Percentiles rank a stretch among this genome's conserved stretches.
Evolutionary conservation across 2,797 vertebrate species (phyloP).

Genomic region (Crocodylus rhombifer): DNA sequence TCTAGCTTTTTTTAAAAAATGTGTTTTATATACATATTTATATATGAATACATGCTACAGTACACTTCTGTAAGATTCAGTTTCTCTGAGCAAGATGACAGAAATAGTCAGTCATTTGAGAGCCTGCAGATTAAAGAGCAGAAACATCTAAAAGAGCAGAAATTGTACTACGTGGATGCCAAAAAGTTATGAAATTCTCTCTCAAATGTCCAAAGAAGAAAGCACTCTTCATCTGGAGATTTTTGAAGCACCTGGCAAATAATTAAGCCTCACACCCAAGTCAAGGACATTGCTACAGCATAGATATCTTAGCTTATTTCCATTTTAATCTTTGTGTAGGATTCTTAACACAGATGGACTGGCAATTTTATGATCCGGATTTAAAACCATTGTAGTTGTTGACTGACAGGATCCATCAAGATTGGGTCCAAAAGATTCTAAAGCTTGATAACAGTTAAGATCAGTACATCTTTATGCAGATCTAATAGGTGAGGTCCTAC

Average conservation of each 20-base stretch:
- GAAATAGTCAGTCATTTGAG: slow-evolving; percentile 3
- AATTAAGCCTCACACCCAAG: not conserved
- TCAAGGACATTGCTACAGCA: not conserved
- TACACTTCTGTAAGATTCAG: not conserved
- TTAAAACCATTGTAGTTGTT: not conserved
- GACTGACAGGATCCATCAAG: not conserved
- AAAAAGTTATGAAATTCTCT: too few species aligned
- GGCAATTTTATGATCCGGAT: not conserved
- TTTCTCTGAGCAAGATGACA: not conserved
- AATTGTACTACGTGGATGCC: not conserved
- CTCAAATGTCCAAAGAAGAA: not conserved
- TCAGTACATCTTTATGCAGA: not conserved
- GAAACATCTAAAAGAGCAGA: not conserved
- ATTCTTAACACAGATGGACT: not conserved
- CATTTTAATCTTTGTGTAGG: not conserved
- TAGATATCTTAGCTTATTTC: not conserved
- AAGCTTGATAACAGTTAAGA: not conserved
- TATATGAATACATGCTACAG: not conserved
- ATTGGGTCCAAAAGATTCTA: not conserved
- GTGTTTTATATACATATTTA: not conserved
- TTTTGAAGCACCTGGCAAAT: not conserved
- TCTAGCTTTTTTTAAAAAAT: not conserved
- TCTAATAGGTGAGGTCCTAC: not conserved
- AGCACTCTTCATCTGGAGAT: not conserved
- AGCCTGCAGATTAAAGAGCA: not conserved